Evolutionary conservation across 2,888 invertebrate species (phyloP).

Genomic region (Aplocera efformata): DNA sequence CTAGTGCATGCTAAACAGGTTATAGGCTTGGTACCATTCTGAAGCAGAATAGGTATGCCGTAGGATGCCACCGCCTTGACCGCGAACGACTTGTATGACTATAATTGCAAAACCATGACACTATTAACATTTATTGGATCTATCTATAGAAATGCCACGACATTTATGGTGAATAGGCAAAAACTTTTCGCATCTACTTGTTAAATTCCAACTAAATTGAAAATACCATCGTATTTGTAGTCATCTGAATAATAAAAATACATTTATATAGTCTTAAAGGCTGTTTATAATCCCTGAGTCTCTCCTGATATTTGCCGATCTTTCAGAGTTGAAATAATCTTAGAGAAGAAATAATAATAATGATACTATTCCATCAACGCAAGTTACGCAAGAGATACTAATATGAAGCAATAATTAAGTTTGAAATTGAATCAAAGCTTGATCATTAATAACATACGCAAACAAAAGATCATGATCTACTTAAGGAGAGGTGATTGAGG

Average conservation of each 20-base stretch:
- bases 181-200: slow-evolving; percentile 25
- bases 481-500: slow-evolving; percentile 21
- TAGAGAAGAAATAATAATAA: no score
- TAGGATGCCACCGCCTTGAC: slow-evolving; percentile 69
- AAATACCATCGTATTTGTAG: background rate
- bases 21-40: slow-evolving; percentile 12
- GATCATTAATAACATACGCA: slow-evolving; percentile 43
- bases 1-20: slow-evolving; percentile 44
- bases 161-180: slow-evolving; percentile 11
- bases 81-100: slow-evolving; percentile 43
- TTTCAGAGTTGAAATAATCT: no score
- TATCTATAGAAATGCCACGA: slow-evolving; percentile 24
- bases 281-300: no score
- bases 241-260: background rate
- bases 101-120: slow-evolving; percentile 62
- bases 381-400: slow-evolving; percentile 19
- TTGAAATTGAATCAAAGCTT: slow-evolving; percentile 30
- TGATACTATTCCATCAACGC: no score
- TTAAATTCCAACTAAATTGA: slow-evolving; percentile 25
- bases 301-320: no score
- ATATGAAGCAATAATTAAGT: slow-evolving; percentile 18
- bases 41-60: slow-evolving; percentile 5
- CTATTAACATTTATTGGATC: slow-evolving; percentile 49
- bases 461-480: slow-evolving; percentile 54
- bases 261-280: no score